Base-by-base conservation (phyloP, 2,888 invertebrate genomes). In the Rotaria sp. region DNA sequence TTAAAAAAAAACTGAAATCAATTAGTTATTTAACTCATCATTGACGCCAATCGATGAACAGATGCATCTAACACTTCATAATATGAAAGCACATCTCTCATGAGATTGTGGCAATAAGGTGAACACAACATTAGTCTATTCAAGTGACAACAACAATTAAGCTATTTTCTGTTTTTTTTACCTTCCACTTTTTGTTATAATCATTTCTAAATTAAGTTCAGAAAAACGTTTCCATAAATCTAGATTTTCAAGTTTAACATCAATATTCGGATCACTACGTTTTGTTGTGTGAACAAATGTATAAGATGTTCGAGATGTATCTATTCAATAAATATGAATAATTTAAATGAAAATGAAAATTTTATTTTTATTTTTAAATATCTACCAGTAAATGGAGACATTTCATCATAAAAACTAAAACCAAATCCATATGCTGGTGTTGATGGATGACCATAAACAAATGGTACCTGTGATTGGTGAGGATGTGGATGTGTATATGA, bases 221-320 rank as follows among this genome's bases (percentile, higher is more conserved):
- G 92, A 90, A 88, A 92, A 92, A 88, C 90, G 90, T 75, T 89
- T 88, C 92, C 92, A 92, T 35, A 92, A 89, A n/a, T 91, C 91
- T 67, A 90, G 88, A 88, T 92, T 92, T 87, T 92, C 92, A 87
- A 92, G 88, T 21, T 88, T 89, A 52, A 91, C 90, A 87, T 91
- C 90, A 87, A 91, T 90, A 87, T 90, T 91, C 86, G 90, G 90
- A 88, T 91, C 80, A 45, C 2, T 0, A 80, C 80, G 80, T 80
- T 80, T 45, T 13, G 45, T 41, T n/a, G 41, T 80, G 15, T 41
- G 41, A 13, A n/a, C 15, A 26, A 26, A 80, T n/a, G 80, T n/a
- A 45, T 45, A 80, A 2, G 80, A 8, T 26, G 45, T 45, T 80
- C 80, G 80, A 38, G n/a, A 10, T 24, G 45, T 0, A 45, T 80